Evolutionary conservation across 2,797 vertebrate genomes (phyloP), one percentile per base, ranked within the genome.

Genomic region (Leptodactylus fallax): DNA sequence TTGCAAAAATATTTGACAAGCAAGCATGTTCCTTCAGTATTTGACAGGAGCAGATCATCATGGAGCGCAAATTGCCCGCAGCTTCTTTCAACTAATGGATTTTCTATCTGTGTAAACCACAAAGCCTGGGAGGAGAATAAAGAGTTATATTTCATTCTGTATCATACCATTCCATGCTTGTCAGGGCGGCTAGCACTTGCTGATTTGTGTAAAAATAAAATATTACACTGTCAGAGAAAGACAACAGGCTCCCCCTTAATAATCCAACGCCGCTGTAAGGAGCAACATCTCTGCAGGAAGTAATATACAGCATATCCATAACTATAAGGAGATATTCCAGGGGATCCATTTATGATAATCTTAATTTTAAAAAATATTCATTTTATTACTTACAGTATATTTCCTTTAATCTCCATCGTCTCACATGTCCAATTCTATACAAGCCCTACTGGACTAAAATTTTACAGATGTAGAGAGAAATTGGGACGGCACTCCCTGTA

Each of bases 11-110:
- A 88, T 88, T 81, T 88, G 83, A 88, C 87, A 85, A 65, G 67
- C 78, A 56, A 65, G 78, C 58, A 85, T 85, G 78, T 88, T 88
- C 69, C 83, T 81, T 65, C 16, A 36, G 53, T 58, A 49, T 51
- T 58, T 88, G 87, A 88, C 82, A 91, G 87, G 88, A 53, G 87
- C 69, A 49, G 76, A 88, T 69, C 0, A 76, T 56, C 56, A 78
- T 90, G 90, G 79, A 90, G 88, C 90, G 81, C 81, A 90, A 78
- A 60, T 77, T 67, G 65, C 71, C 80, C 45, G 83, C 10, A 85
- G 88, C 23, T 0, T 0, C 76, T 69, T 89, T 51, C 89, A 83
- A 60, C 8, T 0, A 14, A 91, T 91, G 88, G 91, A 91, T 92
- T 92, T 90, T 49, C 60, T 79, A 53, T 85, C 56, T 74, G 51